Percentiles rank a stretch among this genome's conserved stretches.
These are phyloP conservation scores for Rhinichthys klamathensis DNA, from an alignment of 2,113 vertebrate species.

Conservation along the genomic window DNA sequence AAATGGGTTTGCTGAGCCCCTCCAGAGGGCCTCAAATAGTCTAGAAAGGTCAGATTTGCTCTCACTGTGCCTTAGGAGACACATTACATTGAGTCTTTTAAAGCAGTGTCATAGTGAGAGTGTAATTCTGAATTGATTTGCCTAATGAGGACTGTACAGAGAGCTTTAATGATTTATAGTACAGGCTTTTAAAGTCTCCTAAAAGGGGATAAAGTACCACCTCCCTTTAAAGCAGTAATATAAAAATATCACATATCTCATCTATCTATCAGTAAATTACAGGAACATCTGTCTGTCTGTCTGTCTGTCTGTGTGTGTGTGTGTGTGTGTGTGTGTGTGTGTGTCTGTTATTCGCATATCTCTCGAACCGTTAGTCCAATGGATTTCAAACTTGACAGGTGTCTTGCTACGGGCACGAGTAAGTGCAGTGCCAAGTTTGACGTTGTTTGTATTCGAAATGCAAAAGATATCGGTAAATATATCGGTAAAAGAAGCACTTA, in stretches of 20 bases:
- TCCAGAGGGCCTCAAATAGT: background rate
- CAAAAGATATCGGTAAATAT: too few species aligned
- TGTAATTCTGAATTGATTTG: background rate
- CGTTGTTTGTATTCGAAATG: too few species aligned
- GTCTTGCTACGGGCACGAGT: too few species aligned
- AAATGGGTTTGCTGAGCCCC: background rate
- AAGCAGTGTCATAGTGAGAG: background rate
- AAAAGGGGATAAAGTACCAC: background rate
- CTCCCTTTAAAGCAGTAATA: background rate
- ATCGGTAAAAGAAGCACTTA: too few species aligned
- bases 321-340: too few species aligned
- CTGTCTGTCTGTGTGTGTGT: too few species aligned
- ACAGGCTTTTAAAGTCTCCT: background rate
- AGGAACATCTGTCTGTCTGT: too few species aligned
- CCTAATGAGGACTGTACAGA: background rate
- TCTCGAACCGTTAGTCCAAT: too few species aligned
- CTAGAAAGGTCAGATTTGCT: slow-evolving; percentile 38
- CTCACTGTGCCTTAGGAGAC: background rate
- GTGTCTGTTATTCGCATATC: too few species aligned
- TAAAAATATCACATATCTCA: background rate
- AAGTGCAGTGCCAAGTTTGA: too few species aligned
- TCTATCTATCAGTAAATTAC: too few species aligned
- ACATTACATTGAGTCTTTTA: slow-evolving; percentile 2
- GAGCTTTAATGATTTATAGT: background rate
- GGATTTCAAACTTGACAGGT: too few species aligned